Evolutionary conservation across 1,140 invertebrate genomes (phyloP), one percentile per base, ranked within the genome.

Genomic region (Nasonia vitripennis): DNA sequence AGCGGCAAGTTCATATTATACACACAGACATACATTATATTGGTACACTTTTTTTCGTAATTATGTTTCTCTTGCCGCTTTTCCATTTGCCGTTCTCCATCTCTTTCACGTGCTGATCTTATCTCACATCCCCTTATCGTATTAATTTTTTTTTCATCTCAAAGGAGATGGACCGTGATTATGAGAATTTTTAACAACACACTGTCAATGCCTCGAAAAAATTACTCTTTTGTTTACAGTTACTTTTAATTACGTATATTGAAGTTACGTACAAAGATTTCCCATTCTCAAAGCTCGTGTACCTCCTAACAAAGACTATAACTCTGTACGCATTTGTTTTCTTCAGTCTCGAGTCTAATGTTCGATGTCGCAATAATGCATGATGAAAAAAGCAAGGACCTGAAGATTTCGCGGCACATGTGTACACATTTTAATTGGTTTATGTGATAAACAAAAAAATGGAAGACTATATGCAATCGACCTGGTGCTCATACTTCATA

Each of bases 181-280:
- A n/a, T 68, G 73, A 81, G 55, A 85, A 77, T 41, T 68, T 27
- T 70, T n/a, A 67, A 45, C 41, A 78, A 55, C 27, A 84, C 27
- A 45, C 27, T 83, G 62, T 41, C 11, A 79, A 78, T 62, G 23
- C 5, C 20, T 70, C 67, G 70, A 75, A 67, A 37, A 75, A 78
- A 68, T 70, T 83, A 73, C 80, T 23, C 37, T 77, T 67, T 34
- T 79, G 20, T 84, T 70, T 80, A 67, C 34, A 80, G 74, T 62
- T 82, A 74, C 6, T 77, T 74, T 83, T 83, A 73, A 83, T 86
- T 86, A 86, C 80, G 85, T 86, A 83, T 86, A 86, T 79, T 67
- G 75, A 79, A 80, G 27, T 86, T 86, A 86, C 81, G 85, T 86
- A 80, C 77, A 79, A 86, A 86, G 74, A 82, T 70, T 67, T 80